Conservation (phyloP, 1,140 invertebrate species). For the Drosophila ironensis region DNA sequence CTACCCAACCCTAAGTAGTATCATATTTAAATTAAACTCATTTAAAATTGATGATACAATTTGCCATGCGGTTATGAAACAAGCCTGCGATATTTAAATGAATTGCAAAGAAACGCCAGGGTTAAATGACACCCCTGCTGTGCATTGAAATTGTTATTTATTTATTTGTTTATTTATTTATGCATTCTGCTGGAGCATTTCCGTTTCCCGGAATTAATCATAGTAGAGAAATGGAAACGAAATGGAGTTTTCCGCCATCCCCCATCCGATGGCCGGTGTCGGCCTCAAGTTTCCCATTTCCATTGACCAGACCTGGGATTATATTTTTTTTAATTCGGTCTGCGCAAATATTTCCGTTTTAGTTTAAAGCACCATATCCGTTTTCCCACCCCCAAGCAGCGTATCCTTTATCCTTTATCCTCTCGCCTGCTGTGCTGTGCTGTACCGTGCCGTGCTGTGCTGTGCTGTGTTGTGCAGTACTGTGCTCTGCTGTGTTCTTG, state of each 20-base stretch:
- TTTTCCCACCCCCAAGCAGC: conserved; percentile 8
- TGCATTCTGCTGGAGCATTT: conserved; percentile 18
- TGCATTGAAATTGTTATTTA: conserved; percentile 49
- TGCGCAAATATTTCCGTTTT: conserved; percentile 58
- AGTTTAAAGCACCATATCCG: conserved; percentile 54
- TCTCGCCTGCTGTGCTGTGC: background rate
- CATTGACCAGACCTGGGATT: too few species aligned
- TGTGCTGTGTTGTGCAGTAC: background rate
- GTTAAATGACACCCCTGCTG: conserved; percentile 17
- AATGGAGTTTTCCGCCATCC: background rate
- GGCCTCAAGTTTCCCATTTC: conserved; percentile 3
- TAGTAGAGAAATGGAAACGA: background rate
- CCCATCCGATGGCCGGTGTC: background rate
- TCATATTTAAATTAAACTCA: too few species aligned
- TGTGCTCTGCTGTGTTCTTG: background rate
- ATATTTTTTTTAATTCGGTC: conserved; percentile 35
- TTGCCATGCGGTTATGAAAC: too few species aligned
- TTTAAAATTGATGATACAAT: too few species aligned
- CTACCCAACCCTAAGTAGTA: too few species aligned
- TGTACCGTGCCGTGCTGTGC: background rate
- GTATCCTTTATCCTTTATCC: conserved; percentile 1
- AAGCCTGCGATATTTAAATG: too few species aligned
- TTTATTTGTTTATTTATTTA: conserved; percentile 58
- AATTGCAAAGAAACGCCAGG: too few species aligned
- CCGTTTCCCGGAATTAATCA: conserved; percentile 11